Evolutionary conservation across 1,140 invertebrate species (phyloP).

Genomic region (Drosophila pseudoobscura): DNA sequence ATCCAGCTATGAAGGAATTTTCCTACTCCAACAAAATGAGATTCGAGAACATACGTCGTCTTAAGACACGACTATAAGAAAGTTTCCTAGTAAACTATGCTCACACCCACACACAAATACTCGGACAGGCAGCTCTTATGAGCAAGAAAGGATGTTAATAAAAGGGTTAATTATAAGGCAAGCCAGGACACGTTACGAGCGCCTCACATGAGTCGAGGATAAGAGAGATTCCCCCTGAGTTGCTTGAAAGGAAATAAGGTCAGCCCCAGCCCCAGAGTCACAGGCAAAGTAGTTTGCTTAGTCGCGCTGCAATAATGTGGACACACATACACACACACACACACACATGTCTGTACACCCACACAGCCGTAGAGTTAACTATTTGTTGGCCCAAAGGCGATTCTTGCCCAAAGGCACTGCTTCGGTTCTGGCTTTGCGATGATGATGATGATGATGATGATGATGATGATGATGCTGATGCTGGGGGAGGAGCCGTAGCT

Average conservation of each 20-base stretch:
- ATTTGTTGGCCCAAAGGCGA: constrained; percentile 59
- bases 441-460: constrained; percentile 22
- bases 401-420: constrained; percentile 41
- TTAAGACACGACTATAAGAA: background rate
- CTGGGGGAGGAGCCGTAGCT: constrained; percentile 3
- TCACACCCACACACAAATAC: constrained; percentile 1
- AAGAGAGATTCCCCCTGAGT: constrained; percentile 27
- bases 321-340: constrained; percentile 10
- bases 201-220: constrained; percentile 11
- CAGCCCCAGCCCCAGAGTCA: constrained; percentile 11
- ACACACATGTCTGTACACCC: constrained; percentile 10
- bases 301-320: constrained; percentile 57
- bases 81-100: constrained; percentile 7
- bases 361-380: constrained; percentile 52
- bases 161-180: constrained; percentile 70
- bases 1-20: background rate
- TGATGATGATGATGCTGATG: background rate
- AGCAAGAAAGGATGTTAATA: constrained; percentile 49
- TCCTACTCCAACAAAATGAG: constrained; percentile 1
- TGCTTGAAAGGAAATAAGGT: constrained; percentile 40
- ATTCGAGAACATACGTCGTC: constrained; percentile 5
- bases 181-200: constrained; percentile 27
- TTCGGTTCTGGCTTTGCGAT: constrained; percentile 9
- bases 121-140: background rate
- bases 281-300: constrained; percentile 61